phyloP scores from a whole-genome alignment of 1,140 invertebrate genomes.

The Diorhabda sublineata region DNA sequence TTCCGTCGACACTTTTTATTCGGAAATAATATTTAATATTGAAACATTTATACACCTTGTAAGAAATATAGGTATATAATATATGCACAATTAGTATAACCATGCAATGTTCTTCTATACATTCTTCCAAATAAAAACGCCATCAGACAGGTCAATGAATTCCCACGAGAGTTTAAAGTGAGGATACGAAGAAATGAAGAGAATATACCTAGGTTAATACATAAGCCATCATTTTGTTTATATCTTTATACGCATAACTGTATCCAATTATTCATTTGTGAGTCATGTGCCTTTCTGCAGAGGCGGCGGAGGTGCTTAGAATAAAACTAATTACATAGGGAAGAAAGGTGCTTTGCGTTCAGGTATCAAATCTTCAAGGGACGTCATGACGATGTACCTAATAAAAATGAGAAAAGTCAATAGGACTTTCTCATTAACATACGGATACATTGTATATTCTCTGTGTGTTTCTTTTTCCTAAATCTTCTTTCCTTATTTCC shows the following conservation, averaged over 20 bases:
- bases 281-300: slow-evolving; percentile 7
- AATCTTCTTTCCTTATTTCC: too few relatives aligned
- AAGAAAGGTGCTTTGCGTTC: too few relatives aligned
- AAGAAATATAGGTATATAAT: not conserved
- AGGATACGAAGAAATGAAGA: slow-evolving; percentile 10
- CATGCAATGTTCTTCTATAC: slow-evolving; percentile 9
- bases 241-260: slow-evolving; percentile 18
- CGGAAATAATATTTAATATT: too few relatives aligned
- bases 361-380: too few relatives aligned
- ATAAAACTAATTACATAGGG: not conserved
- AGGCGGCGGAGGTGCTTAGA: not conserved
- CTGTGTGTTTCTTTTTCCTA: too few relatives aligned
- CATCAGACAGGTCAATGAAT: slow-evolving; percentile 17
- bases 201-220: slow-evolving; percentile 16
- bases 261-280: slow-evolving; percentile 18
- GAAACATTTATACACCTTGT: too few relatives aligned
- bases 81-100: slow-evolving; percentile 5
- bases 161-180: slow-evolving; percentile 14
- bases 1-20: too few relatives aligned
- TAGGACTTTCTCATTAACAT: too few relatives aligned
- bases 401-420: too few relatives aligned
- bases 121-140: slow-evolving; percentile 15
- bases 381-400: too few relatives aligned
- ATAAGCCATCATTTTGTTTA: slow-evolving; percentile 16
- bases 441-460: too few relatives aligned